Evolutionary conservation across 2,797 vertebrate genomes (phyloP), one percentile per base, ranked within the genome.

Genomic region (Hipposideros larvatus): DNA sequence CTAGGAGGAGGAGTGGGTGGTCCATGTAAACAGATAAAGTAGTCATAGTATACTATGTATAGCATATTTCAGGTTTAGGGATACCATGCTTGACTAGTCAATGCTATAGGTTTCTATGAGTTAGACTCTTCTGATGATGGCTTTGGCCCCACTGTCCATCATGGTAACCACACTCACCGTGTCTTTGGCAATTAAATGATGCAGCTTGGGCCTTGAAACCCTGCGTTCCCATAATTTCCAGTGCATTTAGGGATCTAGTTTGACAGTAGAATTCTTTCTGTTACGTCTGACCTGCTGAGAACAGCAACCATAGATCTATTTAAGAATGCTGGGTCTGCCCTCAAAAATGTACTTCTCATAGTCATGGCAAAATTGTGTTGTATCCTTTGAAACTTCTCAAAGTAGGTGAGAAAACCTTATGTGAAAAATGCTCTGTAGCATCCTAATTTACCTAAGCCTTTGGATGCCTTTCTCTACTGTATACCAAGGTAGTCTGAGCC

Each of bases 51-150:
- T 59, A 59, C 9, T 37, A 24, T 4, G 21, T 8, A 14, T 37
- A 43, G 43, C 9, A 43, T 22, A 26, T 59, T 61, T 46, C 46
- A 71, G 14, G 22, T 71, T 63, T 41, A 87, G 53, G 28, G 31
- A 65, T 26, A 21, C 8, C 11, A 16, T 79, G 37, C 18, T 89
- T 28, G 59, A 65, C 46, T 21, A 57, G 31, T 16, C 16, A 66
- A 14, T 24, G 4, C 14, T 22, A 59, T 11, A 24, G 3, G 15
- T 34, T 7, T 66, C 7, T 51, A 28, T 0, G 1, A 14, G 11
- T 57, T 43, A 19, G 11, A 18, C 16, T 77, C 0, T 86, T 70
- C 11, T 77, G 21, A 71, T 43, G 16, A 13, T 22, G 65, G 2
- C 16, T 75, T 59, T 87, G 37, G 10, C 9, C 74, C 3, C 5